Percentiles rank a stretch among this genome's conserved stretches.
Conservation (phyloP, 1,140 invertebrate species). For the Drosophila auraria region DNA sequence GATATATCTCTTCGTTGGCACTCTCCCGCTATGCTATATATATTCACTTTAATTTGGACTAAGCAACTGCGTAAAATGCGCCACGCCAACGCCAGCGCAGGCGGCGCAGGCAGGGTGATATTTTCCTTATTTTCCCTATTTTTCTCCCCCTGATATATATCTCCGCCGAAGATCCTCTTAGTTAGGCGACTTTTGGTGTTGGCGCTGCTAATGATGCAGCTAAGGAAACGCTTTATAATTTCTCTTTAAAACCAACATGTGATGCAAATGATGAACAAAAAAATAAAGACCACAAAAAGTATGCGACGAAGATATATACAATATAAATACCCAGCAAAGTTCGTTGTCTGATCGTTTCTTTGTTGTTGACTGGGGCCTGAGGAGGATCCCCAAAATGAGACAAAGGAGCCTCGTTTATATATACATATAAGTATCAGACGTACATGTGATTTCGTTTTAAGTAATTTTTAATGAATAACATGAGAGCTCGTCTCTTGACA, state of each 20-base stretch:
- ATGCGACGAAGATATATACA: constrained; percentile 19
- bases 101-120: constrained; percentile 38
- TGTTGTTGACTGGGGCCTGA: constrained; percentile 36
- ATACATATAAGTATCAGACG: neutral
- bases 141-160: neutral
- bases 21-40: constrained; percentile 45
- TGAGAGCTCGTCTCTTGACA: constrained; percentile 59
- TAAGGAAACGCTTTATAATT: constrained; percentile 84
- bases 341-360: constrained; percentile 71
- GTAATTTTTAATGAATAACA: constrained; percentile 79
- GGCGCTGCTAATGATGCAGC: constrained; percentile 83
- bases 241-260: constrained; percentile 79
- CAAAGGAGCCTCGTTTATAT: constrained; percentile 32
- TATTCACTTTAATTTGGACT: constrained; percentile 72
- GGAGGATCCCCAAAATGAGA: constrained; percentile 21
- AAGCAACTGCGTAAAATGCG: constrained; percentile 79
- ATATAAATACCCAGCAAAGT: constrained; percentile 67
- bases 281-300: constrained; percentile 45
- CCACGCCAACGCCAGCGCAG: constrained; percentile 66
- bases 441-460: constrained; percentile 73
- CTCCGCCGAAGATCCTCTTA: constrained; percentile 40
- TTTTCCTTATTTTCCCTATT: constrained; percentile 19
- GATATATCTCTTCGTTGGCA: constrained; percentile 62
- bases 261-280: constrained; percentile 56
- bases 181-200: constrained; percentile 83